Evolutionary conservation across 2,797 vertebrate genomes (phyloP).

Genomic region (Phrynocephalus guinanensis): DNA sequence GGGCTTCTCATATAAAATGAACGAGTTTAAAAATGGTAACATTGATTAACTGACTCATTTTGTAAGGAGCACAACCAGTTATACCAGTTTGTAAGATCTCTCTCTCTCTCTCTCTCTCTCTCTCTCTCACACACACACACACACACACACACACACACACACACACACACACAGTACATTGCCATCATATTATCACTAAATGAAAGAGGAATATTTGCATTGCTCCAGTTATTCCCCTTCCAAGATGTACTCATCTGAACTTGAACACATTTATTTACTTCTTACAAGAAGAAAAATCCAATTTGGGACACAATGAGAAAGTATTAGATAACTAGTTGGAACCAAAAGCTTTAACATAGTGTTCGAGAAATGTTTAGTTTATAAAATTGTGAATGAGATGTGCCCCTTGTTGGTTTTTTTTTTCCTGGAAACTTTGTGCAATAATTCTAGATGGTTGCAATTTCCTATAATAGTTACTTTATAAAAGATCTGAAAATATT

Average conservation of each 20-base stretch:
- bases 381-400: conserved; percentile 5
- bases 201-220: not conserved
- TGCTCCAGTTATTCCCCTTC: not conserved
- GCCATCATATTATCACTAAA: not conserved
- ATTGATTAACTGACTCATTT: conserved; percentile 56
- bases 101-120: not conserved
- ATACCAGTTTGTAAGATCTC: conserved; percentile 33
- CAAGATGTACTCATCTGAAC: not conserved
- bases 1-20: conserved; percentile 68
- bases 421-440: conserved; percentile 45
- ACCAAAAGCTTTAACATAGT: conserved; percentile 35
- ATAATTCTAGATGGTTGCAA: conserved; percentile 29
- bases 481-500: conserved; percentile 33
- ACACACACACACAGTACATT: not conserved
- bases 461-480: conserved; percentile 20
- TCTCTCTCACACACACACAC: too few relatives aligned
- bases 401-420: conserved; percentile 28
- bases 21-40: conserved; percentile 71
- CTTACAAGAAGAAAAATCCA: conserved; percentile 1
- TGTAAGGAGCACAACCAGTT: conserved; percentile 43
- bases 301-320: not conserved
- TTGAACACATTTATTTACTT: not conserved
- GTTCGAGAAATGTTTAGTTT: conserved; percentile 54
- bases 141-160: too few relatives aligned
- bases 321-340: not conserved